phyloP scores from a whole-genome alignment of 2,888 invertebrate species.

The Agrochola litura region DNA sequence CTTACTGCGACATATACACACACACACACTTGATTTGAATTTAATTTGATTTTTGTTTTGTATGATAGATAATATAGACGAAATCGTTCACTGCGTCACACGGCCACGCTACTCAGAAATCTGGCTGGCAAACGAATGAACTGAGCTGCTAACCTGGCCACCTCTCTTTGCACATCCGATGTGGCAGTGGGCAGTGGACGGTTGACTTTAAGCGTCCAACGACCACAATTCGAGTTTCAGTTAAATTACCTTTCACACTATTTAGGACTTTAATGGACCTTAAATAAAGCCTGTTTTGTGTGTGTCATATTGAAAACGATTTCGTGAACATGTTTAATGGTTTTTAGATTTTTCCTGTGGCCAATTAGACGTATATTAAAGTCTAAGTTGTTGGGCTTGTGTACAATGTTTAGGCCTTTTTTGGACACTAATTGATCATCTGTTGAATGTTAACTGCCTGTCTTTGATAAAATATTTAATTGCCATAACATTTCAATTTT shows the following conservation, averaged over 20 bases:
- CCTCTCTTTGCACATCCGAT: not conserved
- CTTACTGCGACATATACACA: not conserved
- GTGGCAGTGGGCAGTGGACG: not conserved
- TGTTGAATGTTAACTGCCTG: constrained; percentile 12
- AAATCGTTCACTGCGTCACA: too few species aligned
- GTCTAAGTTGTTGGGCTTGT: not conserved
- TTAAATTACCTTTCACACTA: constrained; percentile 19
- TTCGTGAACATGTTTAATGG: constrained; percentile 11
- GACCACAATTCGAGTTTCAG: constrained; percentile 26
- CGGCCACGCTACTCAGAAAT: not conserved
- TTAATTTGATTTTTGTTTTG: not conserved
- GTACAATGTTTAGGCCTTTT: constrained; percentile 12
- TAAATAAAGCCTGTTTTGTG: constrained; percentile 18
- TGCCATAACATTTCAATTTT: constrained; percentile 19
- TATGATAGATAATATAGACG: not conserved
- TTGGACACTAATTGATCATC: constrained; percentile 24
- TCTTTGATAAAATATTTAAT: constrained; percentile 15
- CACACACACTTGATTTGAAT: not conserved
- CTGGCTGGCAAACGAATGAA: not conserved
- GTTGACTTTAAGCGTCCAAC: not conserved
- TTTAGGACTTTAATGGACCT: constrained; percentile 17
- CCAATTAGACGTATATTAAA: constrained; percentile 20
- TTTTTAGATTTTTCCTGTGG: constrained; percentile 25
- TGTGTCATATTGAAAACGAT: constrained; percentile 7
- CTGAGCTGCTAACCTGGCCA: not conserved